These are phyloP conservation scores for Enteromius radiatus DNA, from an alignment of 2,797 vertebrate genomes.

Conservation along the genomic window DNA sequence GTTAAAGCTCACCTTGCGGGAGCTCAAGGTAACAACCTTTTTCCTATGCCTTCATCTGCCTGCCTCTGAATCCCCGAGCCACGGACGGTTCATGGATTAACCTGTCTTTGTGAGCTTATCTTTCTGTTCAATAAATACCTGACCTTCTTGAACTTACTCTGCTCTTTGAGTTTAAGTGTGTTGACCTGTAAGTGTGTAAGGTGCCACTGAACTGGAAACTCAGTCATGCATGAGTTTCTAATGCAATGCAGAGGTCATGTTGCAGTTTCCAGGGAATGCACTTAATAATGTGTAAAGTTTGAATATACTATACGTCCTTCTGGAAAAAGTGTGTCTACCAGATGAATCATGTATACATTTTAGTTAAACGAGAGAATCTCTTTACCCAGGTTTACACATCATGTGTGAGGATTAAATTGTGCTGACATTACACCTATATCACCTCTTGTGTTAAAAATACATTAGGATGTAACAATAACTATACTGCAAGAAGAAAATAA, in stretches of 20 bases:
- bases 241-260: neutral
- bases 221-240: neutral
- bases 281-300: neutral
- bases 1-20: too few species aligned
- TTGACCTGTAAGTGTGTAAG: neutral
- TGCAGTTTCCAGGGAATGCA: neutral
- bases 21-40: too few species aligned
- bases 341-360: neutral
- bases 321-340: neutral
- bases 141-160: too few species aligned
- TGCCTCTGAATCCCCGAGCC: too few species aligned
- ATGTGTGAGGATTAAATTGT: neutral
- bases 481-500: neutral
- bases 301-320: neutral
- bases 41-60: too few species aligned
- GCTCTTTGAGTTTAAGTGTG: too few species aligned
- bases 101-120: too few species aligned
- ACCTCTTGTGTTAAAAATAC: neutral
- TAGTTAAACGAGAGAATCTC: neutral
- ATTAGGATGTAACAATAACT: neutral
- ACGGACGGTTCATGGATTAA: too few species aligned
- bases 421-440: neutral
- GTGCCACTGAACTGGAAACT: neutral
- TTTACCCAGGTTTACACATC: constrained; percentile 5
- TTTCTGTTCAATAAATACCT: too few species aligned